Percentiles rank a stretch among this genome's conserved stretches.
phyloP scores from a whole-genome alignment of 2,113 vertebrate species.

The Cinclus cinclus region DNA sequence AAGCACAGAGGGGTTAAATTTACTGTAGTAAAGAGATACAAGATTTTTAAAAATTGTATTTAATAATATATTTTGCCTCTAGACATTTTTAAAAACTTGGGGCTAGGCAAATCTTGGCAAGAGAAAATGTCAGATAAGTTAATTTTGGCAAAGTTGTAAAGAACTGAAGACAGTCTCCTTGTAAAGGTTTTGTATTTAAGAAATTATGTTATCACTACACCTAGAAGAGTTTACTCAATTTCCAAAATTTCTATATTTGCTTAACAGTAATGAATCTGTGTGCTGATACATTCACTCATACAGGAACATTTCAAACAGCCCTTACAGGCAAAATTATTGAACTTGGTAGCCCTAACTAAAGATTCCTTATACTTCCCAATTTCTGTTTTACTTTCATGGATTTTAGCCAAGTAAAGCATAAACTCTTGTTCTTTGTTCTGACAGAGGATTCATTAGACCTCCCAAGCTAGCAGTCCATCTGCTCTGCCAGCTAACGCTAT shows the following conservation, averaged over 20 bases:
- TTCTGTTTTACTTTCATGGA: conserved; percentile 1
- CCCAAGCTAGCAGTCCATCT: conserved; percentile 60
- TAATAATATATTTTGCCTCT: neutral
- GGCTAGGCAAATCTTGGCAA: neutral
- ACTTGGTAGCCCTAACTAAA: neutral
- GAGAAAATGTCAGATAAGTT: conserved; percentile 2
- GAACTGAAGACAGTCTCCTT: neutral
- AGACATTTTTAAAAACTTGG: neutral
- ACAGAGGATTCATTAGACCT: conserved; percentile 45
- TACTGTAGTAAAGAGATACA: neutral
- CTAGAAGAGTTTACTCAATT: neutral
- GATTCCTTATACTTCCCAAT: neutral
- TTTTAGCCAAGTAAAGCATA: neutral
- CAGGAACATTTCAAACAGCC: neutral
- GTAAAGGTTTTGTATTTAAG: neutral
- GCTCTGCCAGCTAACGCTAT: conserved; percentile 50
- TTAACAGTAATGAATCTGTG: neutral
- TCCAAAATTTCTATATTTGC: neutral
- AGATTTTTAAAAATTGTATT: neutral
- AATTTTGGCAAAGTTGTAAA: neutral
- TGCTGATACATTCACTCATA: neutral
- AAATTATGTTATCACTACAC: neutral
- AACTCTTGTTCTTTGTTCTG: conserved; percentile 48
- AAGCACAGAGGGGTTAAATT: neutral
- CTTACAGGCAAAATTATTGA: neutral